Conservation (phyloP, 1,140 invertebrate species). For the Magallana ariakensis region DNA sequence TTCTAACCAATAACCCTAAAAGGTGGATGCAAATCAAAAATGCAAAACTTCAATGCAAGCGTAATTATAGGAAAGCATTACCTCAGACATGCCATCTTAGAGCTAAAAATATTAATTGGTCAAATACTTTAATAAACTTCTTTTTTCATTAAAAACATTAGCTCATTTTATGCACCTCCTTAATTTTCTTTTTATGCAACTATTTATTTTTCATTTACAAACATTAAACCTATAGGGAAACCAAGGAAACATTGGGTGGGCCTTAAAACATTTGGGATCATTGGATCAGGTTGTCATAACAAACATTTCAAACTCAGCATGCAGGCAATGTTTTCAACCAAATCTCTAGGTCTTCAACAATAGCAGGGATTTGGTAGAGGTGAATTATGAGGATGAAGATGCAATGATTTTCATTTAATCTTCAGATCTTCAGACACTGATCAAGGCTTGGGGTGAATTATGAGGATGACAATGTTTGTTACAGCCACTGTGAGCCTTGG, state of each 20-base stretch:
- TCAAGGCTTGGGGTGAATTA: too few relatives aligned
- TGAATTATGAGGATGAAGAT: neutral
- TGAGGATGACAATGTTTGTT: too few relatives aligned
- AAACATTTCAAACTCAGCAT: conserved; percentile 19
- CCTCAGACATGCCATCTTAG: conserved; percentile 9
- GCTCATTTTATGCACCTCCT: too few relatives aligned
- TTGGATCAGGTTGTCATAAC: neutral
- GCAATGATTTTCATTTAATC: too few relatives aligned
- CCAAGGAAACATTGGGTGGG: neutral
- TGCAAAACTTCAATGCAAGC: neutral
- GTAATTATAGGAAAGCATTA: conserved; percentile 13
- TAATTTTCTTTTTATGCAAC: too few relatives aligned
- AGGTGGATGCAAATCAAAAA: too few relatives aligned
- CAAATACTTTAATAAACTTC: neutral
- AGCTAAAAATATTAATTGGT: neutral
- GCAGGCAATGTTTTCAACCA: neutral
- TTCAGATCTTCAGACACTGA: too few relatives aligned
- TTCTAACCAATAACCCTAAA: too few relatives aligned
- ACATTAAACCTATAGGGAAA: neutral
- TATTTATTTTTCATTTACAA: too few relatives aligned
- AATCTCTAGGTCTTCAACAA: neutral
- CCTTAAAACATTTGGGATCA: neutral
- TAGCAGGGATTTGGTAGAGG: neutral
- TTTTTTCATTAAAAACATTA: neutral
- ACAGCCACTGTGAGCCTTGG: too few relatives aligned